Evolutionary conservation across 2,888 invertebrate genomes (phyloP), one percentile per base, ranked within the genome.

Genomic region (Leptodirus hochenwartii): DNA sequence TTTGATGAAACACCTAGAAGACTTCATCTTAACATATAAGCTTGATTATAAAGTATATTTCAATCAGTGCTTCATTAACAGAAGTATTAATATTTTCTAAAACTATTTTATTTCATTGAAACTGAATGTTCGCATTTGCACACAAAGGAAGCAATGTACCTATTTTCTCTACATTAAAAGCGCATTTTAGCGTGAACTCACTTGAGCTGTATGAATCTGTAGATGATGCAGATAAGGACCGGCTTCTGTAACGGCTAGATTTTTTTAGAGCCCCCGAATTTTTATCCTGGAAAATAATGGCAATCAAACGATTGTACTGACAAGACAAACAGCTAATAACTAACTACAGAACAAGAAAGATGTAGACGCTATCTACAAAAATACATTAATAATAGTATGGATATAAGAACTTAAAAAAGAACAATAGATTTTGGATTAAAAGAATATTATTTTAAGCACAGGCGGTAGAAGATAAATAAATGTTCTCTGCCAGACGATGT

Each of bases 121-220:
- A 22, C n/a, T n/a, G n/a, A 20, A 20, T 20, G n/a, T 20, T 20
- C 8, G n/a, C 8, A 20, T 20, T 20, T 20, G n/a, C n/a, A 20
- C 20, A 8, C n/a, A 20, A 8, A 8, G n/a, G 8, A 16, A 3
- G 8, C 13, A 15, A 16, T 22, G 20, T 15, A 20, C n/a, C 20
- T 16, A 32, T 27, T 29, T 17, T 15, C 13, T 24, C 29, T 16
- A 29, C 17, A 30, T 29, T 22, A 27, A 25, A 13, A 26, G n/a
- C n/a, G n/a, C n/a, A n/a, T n/a, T n/a, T n/a, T n/a, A n/a, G n/a
- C n/a, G n/a, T n/a, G n/a, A n/a, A n/a, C n/a, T 33, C 64, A 80
- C 80, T 75, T 41, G 90, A 90, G 56, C 88, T 90, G 59, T 88
- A 91, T 13, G 90, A 90, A 56, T 91, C 91, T 30, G 87, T 87